Conservation (phyloP, 2,797 vertebrate genomes). For the Trematomus bernacchii region DNA sequence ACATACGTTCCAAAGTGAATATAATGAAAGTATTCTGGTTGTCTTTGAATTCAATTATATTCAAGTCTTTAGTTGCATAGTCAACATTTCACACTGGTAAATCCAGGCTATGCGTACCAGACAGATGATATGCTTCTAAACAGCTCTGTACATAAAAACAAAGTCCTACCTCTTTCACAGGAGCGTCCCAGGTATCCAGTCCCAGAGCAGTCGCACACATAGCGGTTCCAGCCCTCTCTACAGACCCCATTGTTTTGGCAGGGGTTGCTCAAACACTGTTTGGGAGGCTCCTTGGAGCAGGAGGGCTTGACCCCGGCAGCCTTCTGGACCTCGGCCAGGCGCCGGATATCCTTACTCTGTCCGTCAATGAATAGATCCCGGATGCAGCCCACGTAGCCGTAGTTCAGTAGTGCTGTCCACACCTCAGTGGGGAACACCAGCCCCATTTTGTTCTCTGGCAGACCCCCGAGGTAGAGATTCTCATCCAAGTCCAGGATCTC, state of each 20-base stretch:
- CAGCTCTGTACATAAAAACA: conserved; percentile 14
- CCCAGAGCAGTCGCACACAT: conserved; percentile 97
- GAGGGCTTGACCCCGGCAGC: conserved; percentile 97
- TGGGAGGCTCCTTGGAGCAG: conserved; percentile 94
- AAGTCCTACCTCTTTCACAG: conserved; percentile 94
- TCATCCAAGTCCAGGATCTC: conserved; percentile 98
- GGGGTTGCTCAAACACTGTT: conserved; percentile 97
- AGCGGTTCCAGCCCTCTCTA: conserved; percentile 98
- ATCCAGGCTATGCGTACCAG: background rate
- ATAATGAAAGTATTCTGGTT: conserved; percentile 43
- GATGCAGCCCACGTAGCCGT: conserved; percentile 97
- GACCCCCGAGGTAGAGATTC: conserved; percentile 95
- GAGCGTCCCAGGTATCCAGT: conserved; percentile 95
- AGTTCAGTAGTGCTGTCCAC: conserved; percentile 98
- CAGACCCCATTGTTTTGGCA: conserved; percentile 97
- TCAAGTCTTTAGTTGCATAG: conserved; percentile 4
- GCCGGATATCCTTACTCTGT: conserved; percentile 96
- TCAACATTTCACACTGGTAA: conserved; percentile 21
- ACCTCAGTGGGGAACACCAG: conserved; percentile 97
- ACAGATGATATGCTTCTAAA: background rate
- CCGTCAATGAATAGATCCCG: conserved; percentile 98
- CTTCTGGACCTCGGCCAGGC: conserved; percentile 95
- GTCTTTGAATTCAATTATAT: conserved; percentile 53
- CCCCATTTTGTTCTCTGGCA: conserved; percentile 96
- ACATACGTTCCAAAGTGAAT: background rate